Evolutionary conservation across 2,888 invertebrate genomes (phyloP), one percentile per base, ranked within the genome.

Genomic region (Embidobia sp.): DNA sequence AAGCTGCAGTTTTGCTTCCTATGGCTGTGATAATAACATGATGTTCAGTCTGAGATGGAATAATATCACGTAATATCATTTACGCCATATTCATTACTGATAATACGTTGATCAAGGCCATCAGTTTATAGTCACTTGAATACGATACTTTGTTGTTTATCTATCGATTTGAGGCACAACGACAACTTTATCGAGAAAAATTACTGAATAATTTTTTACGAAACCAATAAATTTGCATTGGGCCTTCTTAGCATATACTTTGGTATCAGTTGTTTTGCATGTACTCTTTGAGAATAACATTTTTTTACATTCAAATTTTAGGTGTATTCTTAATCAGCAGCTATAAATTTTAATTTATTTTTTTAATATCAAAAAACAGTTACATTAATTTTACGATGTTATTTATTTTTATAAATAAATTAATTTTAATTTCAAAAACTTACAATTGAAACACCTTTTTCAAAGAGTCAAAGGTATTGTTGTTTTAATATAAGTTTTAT

Each of bases 41-140:
- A 89, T 89, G 87, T 88, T 88, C 86, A 88, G 86, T 88, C 85
- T 87, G 85, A 87, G 87, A 85, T 87, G 87, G 85, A 85, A 85
- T 87, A 88, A 88, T 88, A 84, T 88, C 87, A 87, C 85, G 85
- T 87, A 85, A 84, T 84, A 83, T 79, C 70, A 81, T 86, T 86
- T 86, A 87, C 86, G 87, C 88, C 87, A 87, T 87, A 83, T 77
- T 84, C 83, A 78, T 80, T 82, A 57, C 74, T 82, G 51, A 64
- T 64, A 64, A 57, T 63, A 48, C 53, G 37, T 61, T 70, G 46
- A 69, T 59, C 42, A 7, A 70, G 29, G 46, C 15, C 42, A 46
- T 70, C 51, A n/a, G 31, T 53, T 53, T 37, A 57, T 42, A 70
- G 61, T 44, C 63, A 63, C 33, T 8, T 18, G 16, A 72, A 72